Base-by-base conservation (phyloP, 2,113 vertebrate species). In the Smithornis capensis region DNA sequence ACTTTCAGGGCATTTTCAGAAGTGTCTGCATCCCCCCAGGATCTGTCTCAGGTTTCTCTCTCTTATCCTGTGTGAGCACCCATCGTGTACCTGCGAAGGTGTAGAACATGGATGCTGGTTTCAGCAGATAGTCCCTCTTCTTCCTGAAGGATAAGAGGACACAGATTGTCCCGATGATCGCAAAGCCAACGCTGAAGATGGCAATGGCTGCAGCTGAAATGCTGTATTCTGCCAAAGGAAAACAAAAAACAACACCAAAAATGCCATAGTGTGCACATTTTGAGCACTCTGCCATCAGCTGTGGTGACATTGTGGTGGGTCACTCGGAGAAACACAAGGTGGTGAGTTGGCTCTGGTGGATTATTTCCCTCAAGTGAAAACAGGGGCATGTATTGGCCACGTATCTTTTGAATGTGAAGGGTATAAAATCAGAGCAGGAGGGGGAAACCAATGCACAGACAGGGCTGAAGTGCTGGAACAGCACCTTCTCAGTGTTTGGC, bases 151-250 rank as follows among this genome's bases (percentile, higher is more conserved):
- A 99, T 10, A 98, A 96, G 7, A 99, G 62, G 38, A 98, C 76
- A 31, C 98, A 99, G 92, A 99, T 78, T 12, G 98, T 98, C 5
- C 99, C 99, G 14, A 99, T 95, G 93, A 99, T 98, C 25, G 98
- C 97, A 74, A 99, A 99, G 94, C 94, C 98, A 6, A 99, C 93
- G 44, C 99, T 98, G 98, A 99, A 99, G 97, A 99, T 98, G 97
- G 99, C 97, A 45, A 99, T 99, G 97, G 99, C 99, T 5, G 99
- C 99, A 12, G 99, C 99, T 1, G 99, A 99, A 97, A 99, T 99
- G 98, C 99, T 99, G 97, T 99, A 99, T 91, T 99, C 99, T 99
- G 95, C 45, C 50, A 89, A 87, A 81, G 78, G 31, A 62, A 60
- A 14, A 70, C 74, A 38, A 77, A 67, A 84, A 74, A 1, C 2